A percentile compares a stretch with the other conserved stretches of the same genome.
phyloP scores from a whole-genome alignment of 2,797 vertebrate species.

The Liparis tanakae region DNA sequence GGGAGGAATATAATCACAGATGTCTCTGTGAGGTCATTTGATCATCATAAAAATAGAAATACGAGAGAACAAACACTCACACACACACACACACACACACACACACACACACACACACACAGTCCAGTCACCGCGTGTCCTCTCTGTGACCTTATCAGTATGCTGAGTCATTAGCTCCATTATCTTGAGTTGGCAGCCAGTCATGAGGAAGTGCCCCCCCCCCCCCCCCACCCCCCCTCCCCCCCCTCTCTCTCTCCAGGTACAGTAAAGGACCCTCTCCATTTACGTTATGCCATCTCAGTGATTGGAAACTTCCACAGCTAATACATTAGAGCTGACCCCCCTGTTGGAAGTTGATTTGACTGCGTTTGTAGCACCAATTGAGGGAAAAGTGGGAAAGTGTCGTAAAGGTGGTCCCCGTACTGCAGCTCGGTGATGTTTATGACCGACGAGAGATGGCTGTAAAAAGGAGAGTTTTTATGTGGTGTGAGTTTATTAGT shows the following conservation, averaged over 20 bases:
- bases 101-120: background rate
- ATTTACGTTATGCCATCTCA: constrained; percentile 54
- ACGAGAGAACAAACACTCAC: background rate
- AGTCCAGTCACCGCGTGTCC: constrained; percentile 33
- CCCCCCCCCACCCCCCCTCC: constrained; percentile 44
- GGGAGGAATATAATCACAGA: background rate
- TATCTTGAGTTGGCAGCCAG: constrained; percentile 63
- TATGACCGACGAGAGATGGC: constrained; percentile 10
- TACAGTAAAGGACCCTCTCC: constrained; percentile 35
- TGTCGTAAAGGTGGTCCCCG: constrained; percentile 13
- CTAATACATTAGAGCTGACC: constrained; percentile 58
- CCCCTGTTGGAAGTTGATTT: constrained; percentile 47
- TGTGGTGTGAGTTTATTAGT: background rate
- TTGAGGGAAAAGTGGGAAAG: constrained; percentile 5
- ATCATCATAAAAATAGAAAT: constrained; percentile 6
- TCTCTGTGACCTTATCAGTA: constrained; percentile 61
- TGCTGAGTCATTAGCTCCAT: constrained; percentile 53
- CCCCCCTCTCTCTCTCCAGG: constrained; percentile 50
- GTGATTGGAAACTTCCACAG: constrained; percentile 64
- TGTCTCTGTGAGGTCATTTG: background rate
- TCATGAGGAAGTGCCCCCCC: constrained; percentile 47
- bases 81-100: background rate
- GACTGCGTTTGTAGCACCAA: constrained; percentile 24
- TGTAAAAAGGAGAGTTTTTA: background rate
- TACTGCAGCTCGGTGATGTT: constrained; percentile 10